Percentiles rank a stretch among this genome's conserved stretches.
Evolutionary conservation across 2,888 invertebrate species (phyloP).

Genomic region (Tinea pellionella): DNA sequence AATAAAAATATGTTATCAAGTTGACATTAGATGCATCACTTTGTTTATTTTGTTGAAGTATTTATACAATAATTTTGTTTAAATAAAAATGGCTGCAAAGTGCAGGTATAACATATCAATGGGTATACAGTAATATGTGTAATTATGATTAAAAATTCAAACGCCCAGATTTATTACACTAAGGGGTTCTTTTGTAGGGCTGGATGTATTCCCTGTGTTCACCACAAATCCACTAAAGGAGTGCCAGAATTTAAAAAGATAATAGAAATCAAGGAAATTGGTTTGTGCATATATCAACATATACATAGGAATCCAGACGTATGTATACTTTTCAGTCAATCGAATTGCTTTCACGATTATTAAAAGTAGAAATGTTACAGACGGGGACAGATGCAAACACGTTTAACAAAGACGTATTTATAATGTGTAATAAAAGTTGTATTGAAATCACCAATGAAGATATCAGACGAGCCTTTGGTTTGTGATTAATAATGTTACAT

Average conservation of each 20-base stretch:
- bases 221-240: not conserved
- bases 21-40: not conserved
- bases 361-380: too few species aligned
- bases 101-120: too few species aligned
- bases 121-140: too few species aligned
- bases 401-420: not conserved
- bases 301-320: constrained; percentile 20
- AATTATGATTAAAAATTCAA: too few species aligned
- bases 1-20: not conserved
- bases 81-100: too few species aligned
- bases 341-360: too few species aligned
- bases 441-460: not conserved
- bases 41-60: too few species aligned
- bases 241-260: constrained; percentile 28
- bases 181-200: not conserved
- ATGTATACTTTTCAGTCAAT: constrained; percentile 16
- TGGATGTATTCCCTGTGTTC: not conserved
- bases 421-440: not conserved
- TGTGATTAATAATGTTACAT: not conserved
- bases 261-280: constrained; percentile 26
- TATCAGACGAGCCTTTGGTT: not conserved
- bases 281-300: constrained; percentile 28
- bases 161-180: not conserved
- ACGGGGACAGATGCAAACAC: not conserved
- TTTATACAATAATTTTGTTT: too few species aligned